Evolutionary conservation across 2,888 invertebrate genomes (phyloP).

Genomic region (Plagodis dolabraria): DNA sequence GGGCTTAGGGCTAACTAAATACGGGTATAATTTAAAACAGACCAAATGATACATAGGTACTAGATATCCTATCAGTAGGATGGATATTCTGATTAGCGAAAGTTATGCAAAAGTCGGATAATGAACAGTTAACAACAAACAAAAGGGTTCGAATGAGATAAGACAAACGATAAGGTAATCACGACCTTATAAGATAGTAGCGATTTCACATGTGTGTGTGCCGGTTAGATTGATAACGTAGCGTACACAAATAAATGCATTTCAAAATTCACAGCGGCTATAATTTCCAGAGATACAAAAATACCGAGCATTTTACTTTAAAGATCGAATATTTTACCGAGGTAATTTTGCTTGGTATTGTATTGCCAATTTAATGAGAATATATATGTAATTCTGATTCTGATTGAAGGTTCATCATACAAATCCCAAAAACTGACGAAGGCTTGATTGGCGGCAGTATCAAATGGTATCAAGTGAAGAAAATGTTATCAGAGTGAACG

Average conservation of each 20-base stretch:
- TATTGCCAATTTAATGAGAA: too few species aligned
- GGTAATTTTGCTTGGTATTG: too few species aligned
- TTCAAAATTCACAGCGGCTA: background rate
- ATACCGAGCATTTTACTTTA: too few species aligned
- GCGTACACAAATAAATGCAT: slow-evolving; percentile 9
- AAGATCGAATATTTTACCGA: background rate
- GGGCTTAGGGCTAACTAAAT: too few species aligned
- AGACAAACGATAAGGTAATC: slow-evolving; percentile 15
- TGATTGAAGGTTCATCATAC: background rate
- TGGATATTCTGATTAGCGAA: slow-evolving; percentile 1
- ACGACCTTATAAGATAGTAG: slow-evolving; percentile 17
- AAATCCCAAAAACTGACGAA: background rate
- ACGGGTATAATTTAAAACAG: too few species aligned
- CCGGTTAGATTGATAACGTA: slow-evolving; percentile 14
- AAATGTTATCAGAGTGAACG: slow-evolving; percentile 75
- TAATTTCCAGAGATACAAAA: too few species aligned
- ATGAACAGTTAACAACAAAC: slow-evolving; percentile 15
- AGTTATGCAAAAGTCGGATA: slow-evolving; percentile 14
- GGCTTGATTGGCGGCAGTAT: slow-evolving; percentile 58
- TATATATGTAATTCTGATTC: background rate
- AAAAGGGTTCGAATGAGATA: slow-evolving; percentile 18
- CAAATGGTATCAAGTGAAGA: slow-evolving; percentile 62
- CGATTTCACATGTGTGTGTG: slow-evolving; percentile 1
- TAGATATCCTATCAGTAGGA: background rate
- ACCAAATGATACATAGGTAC: too few species aligned